These are phyloP conservation scores for Sinocyclocheilus maitianheensis DNA, from an alignment of 2,113 vertebrate species.

Conservation along the genomic window DNA sequence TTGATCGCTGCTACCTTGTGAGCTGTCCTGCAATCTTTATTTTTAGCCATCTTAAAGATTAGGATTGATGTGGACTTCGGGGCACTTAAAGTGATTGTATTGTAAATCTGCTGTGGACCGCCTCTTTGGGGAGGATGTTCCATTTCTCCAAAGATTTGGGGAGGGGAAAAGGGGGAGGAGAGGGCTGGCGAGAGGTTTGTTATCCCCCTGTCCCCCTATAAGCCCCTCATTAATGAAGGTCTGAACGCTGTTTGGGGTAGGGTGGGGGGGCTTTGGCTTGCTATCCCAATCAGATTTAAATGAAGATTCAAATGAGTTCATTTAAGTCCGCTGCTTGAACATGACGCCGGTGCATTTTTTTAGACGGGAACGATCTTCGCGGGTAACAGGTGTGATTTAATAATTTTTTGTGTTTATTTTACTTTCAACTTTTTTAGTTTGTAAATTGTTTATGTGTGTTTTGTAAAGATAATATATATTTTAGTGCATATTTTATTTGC, in stretches of 20 bases:
- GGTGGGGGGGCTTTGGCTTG: conserved; percentile 57
- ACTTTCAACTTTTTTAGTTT: conserved; percentile 9
- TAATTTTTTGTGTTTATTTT: conserved; percentile 23
- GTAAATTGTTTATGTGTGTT: background rate
- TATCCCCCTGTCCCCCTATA: conserved; percentile 76
- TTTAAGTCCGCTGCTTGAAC: conserved; percentile 75
- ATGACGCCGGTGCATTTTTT: conserved; percentile 73
- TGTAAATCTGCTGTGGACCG: conserved; percentile 89
- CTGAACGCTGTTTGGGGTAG: conserved; percentile 67
- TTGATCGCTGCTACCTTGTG: conserved; percentile 95
- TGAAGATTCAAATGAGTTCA: conserved; percentile 77
- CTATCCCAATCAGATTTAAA: conserved; percentile 58
- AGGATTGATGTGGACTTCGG: conserved; percentile 99
- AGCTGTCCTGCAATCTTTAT: conserved; percentile 98
- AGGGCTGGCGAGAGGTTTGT: conserved; percentile 71
- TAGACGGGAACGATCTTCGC: conserved; percentile 69
- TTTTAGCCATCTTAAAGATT: conserved; percentile 99
- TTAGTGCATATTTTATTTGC: conserved; percentile 2
- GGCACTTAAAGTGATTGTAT: conserved; percentile 99
- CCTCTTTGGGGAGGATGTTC: conserved; percentile 59
- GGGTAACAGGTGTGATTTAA: conserved; percentile 78
- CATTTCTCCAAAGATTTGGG: conserved; percentile 62
- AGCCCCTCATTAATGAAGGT: conserved; percentile 80
- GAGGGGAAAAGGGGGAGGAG: conserved; percentile 59
- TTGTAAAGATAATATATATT: background rate